phyloP scores from a whole-genome alignment of 2,797 vertebrate genomes.

The Synaphobranchus kaupii region DNA sequence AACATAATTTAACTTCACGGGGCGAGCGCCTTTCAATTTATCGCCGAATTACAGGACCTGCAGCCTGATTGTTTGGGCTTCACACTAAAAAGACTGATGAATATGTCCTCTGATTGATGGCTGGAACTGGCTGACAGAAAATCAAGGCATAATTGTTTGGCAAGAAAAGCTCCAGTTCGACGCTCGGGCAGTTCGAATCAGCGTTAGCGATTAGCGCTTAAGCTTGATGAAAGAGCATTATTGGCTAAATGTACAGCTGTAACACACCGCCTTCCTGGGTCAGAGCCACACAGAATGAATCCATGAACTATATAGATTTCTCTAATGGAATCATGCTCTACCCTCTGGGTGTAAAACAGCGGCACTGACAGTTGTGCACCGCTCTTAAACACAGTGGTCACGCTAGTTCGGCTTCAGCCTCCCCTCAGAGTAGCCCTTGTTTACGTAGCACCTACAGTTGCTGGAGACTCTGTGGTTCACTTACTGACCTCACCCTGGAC shows the following conservation, averaged over 20 bases:
- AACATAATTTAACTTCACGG: conserved; percentile 55
- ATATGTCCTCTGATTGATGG: conserved; percentile 74
- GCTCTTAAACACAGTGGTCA: background rate
- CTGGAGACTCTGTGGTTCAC: background rate
- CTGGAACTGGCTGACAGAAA: conserved; percentile 73
- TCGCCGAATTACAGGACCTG: conserved; percentile 52
- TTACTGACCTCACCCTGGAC: background rate
- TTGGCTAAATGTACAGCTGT: conserved; percentile 33
- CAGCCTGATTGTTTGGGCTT: conserved; percentile 56
- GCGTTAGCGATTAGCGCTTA: conserved; percentile 36
- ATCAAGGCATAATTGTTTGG: conserved; percentile 62
- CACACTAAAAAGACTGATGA: conserved; percentile 73
- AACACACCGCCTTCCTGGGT: conserved; percentile 1
- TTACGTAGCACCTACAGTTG: background rate
- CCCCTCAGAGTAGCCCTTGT: background rate
- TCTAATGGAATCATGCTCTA: conserved; percentile 17
- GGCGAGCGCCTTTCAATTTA: conserved; percentile 53
- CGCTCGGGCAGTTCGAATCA: conserved; percentile 29
- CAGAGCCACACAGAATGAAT: conserved; percentile 2
- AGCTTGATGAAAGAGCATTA: conserved; percentile 33
- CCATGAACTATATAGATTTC: conserved; percentile 23
- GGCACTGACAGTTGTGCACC: background rate
- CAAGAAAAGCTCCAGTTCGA: conserved; percentile 37
- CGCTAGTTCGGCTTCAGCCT: background rate
- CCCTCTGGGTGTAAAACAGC: background rate